phyloP scores from a whole-genome alignment of 2,113 vertebrate species.

The Macroglossus sobrinus region DNA sequence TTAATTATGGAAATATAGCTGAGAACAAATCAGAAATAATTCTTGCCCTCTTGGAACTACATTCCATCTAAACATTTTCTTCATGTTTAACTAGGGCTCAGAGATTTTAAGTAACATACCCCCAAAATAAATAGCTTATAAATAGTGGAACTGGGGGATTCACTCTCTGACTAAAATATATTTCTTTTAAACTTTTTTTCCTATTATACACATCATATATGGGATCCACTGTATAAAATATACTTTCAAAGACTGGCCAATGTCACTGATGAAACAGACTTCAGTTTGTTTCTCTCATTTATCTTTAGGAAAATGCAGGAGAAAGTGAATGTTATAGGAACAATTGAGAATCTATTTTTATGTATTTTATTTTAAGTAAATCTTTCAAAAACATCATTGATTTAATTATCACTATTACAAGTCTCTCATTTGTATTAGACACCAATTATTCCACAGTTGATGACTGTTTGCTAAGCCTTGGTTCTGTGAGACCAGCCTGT shows the following conservation, averaged over 20 bases:
- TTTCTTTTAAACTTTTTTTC: neutral
- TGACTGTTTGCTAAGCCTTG: neutral
- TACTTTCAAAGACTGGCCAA: neutral
- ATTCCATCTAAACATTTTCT: neutral
- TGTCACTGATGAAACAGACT: neutral
- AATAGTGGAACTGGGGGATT: neutral
- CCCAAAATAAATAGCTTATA: neutral
- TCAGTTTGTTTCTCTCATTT: neutral
- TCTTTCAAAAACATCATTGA: neutral
- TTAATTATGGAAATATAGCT: neutral
- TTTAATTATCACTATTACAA: neutral
- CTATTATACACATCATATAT: neutral
- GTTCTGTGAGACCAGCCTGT: neutral
- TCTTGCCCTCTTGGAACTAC: neutral
- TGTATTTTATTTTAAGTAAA: conserved; percentile 8
- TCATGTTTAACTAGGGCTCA: neutral
- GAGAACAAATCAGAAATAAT: neutral
- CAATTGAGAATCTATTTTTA: neutral
- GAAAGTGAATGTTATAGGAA: neutral
- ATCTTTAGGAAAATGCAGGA: neutral
- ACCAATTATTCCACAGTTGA: neutral
- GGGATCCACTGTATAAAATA: neutral
- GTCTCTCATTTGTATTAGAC: neutral
- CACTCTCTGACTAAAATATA: neutral
- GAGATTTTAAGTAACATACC: neutral